phyloP scores from a whole-genome alignment of 2,888 invertebrate species.

The Palloptera scutellata region DNA sequence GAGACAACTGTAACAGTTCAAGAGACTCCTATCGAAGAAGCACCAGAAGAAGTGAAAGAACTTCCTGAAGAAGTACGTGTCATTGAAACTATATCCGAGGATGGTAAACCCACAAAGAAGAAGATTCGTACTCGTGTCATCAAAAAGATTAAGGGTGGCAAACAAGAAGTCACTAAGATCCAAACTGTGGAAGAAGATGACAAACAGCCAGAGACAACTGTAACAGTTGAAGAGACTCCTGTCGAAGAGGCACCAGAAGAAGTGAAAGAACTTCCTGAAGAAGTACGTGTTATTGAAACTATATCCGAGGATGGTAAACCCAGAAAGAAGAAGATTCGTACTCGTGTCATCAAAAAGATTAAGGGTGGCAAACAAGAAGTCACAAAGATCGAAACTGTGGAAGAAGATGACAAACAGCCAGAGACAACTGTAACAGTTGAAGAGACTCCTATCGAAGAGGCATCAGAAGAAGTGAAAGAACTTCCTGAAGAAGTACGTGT shows the following conservation, averaged over 20 bases:
- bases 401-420: slow-evolving; percentile 41
- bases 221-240: slow-evolving; percentile 32
- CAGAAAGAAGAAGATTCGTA: slow-evolving; percentile 41
- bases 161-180: slow-evolving; percentile 38
- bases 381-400: slow-evolving; percentile 43
- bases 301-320: slow-evolving; percentile 52
- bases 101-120: slow-evolving; percentile 36
- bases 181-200: slow-evolving; percentile 38
- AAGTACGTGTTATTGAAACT: slow-evolving; percentile 49
- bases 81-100: slow-evolving; percentile 32
- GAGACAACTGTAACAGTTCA: slow-evolving; percentile 55
- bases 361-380: slow-evolving; percentile 44
- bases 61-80: slow-evolving; percentile 34
- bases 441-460: slow-evolving; percentile 38
- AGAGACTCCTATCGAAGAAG: slow-evolving; percentile 38
- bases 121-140: slow-evolving; percentile 34
- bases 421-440: slow-evolving; percentile 42
- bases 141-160: slow-evolving; percentile 35
- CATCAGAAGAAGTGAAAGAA: slow-evolving; percentile 35
- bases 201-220: slow-evolving; percentile 37
- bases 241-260: slow-evolving; percentile 26
- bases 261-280: slow-evolving; percentile 35
- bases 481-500: slow-evolving; percentile 38
- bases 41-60: slow-evolving; percentile 28
- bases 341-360: slow-evolving; percentile 41